A percentile compares a stretch with the other conserved stretches of the same genome.
These are phyloP conservation scores for Bujurquina vittata DNA, from an alignment of 2,113 vertebrate species.

Conservation along the genomic window DNA sequence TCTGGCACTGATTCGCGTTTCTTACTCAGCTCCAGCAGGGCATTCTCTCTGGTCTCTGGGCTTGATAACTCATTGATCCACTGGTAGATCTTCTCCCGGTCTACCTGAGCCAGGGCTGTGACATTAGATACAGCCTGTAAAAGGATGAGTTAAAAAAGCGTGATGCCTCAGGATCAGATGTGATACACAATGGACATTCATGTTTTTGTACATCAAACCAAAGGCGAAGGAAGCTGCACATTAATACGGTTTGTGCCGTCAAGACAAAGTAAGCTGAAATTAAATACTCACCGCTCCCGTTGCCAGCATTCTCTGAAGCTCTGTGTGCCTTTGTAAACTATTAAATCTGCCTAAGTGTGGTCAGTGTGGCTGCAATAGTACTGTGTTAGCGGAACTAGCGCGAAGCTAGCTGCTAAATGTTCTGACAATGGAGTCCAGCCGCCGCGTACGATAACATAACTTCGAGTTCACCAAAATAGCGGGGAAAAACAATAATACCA, in stretches of 20 bases:
- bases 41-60: conserved; percentile 95
- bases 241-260: not conserved
- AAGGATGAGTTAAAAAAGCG: not conserved
- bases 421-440: not conserved
- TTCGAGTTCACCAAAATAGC: not conserved
- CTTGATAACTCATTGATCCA: conserved; percentile 99
- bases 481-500: not conserved
- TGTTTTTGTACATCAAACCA: conserved; percentile 1
- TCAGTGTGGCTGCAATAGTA: not conserved
- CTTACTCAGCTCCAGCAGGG: conserved; percentile 95
- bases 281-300: conserved; percentile 81
- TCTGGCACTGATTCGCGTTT: conserved; percentile 96
- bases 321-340: not conserved
- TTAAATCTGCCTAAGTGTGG: not conserved
- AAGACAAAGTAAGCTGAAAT: not conserved
- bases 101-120: conserved; percentile 94
- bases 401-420: conserved; percentile 35
- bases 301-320: conserved; percentile 77
- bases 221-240: not conserved
- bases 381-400: conserved; percentile 16
- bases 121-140: conserved; percentile 88
- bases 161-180: not conserved
- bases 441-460: not conserved
- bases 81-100: conserved; percentile 98
- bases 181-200: no score